phyloP scores from a whole-genome alignment of 2,888 invertebrate genomes.

The Oxytorus armatus region DNA sequence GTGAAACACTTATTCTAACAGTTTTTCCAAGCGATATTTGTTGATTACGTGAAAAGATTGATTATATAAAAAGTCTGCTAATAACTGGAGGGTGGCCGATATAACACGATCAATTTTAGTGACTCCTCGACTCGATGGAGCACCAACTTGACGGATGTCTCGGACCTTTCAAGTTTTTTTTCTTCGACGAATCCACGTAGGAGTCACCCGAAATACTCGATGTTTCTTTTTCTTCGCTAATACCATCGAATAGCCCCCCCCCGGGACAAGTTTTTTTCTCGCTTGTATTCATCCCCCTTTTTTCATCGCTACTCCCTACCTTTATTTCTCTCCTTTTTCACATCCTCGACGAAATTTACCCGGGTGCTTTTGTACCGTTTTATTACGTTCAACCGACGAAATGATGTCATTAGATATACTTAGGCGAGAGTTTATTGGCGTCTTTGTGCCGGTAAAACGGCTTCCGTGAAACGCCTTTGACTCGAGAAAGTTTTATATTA shows the following conservation, averaged over 20 bases:
- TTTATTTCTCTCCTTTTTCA: slow-evolving; percentile 67
- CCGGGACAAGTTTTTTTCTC: slow-evolving; percentile 41
- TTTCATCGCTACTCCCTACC: slow-evolving; percentile 2
- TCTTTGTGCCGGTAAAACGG: slow-evolving; percentile 75
- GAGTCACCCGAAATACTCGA: slow-evolving; percentile 36
- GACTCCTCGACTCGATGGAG: not conserved
- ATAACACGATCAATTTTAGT: not conserved
- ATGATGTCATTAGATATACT: slow-evolving; percentile 82
- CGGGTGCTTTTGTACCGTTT: slow-evolving; percentile 76
- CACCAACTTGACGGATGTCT: not conserved
- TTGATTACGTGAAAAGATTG: slow-evolving; percentile 2
- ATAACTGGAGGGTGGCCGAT: not conserved
- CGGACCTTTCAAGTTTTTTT: slow-evolving; percentile 5
- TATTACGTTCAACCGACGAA: slow-evolving; percentile 76
- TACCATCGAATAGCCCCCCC: slow-evolving; percentile 46
- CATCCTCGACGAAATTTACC: slow-evolving; percentile 76
- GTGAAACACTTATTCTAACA: not conserved
- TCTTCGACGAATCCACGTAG: slow-evolving; percentile 19
- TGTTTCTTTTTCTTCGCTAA: slow-evolving; percentile 38
- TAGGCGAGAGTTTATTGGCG: slow-evolving; percentile 79
- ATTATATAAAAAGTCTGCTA: not conserved
- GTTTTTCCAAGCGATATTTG: not conserved
- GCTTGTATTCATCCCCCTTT: slow-evolving; percentile 61
- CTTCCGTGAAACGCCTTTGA: slow-evolving; percentile 73
- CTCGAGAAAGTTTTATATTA: slow-evolving; percentile 36